Percentiles rank a stretch among this genome's conserved stretches.
Conservation (phyloP, 2,888 invertebrate species). For the Charanyca ferruginea region DNA sequence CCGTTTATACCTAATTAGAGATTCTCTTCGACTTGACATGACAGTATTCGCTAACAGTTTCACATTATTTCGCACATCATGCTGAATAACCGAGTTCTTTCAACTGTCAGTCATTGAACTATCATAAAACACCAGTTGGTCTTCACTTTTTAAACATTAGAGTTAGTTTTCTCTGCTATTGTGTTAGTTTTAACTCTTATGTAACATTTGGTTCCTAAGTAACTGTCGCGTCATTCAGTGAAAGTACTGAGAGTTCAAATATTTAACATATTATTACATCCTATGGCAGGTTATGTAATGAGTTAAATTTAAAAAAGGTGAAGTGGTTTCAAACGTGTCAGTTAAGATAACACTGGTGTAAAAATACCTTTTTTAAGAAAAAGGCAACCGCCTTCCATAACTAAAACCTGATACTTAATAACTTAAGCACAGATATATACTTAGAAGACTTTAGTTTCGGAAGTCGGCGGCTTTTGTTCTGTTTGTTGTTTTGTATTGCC, state of each 20-base stretch:
- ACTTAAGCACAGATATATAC: no score
- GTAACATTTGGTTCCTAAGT: slow-evolving; percentile 34
- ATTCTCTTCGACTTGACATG: background rate
- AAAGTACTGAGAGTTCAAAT: slow-evolving; percentile 60
- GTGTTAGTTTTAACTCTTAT: slow-evolving; percentile 51
- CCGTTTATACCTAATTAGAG: background rate
- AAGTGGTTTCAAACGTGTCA: background rate
- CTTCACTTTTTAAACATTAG: slow-evolving; percentile 24
- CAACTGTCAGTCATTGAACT: slow-evolving; percentile 25
- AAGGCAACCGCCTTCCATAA: no score
- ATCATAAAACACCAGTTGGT: slow-evolving; percentile 16
- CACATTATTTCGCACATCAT: slow-evolving; percentile 39
- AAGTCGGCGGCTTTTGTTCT: no score
- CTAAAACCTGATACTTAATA: no score
- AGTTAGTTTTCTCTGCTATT: slow-evolving; percentile 48
- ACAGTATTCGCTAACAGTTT: slow-evolving; percentile 13
- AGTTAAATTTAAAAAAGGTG: slow-evolving; percentile 20
- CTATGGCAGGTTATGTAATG: slow-evolving; percentile 39
- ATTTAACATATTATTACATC: slow-evolving; percentile 41
- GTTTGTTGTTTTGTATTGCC: no score
- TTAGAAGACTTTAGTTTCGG: no score
- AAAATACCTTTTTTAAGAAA: no score
- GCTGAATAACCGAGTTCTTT: background rate
- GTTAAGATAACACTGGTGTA: no score
- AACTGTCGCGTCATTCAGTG: slow-evolving; percentile 55